Evolutionary conservation across 2,113 vertebrate genomes (phyloP).

Genomic region (Gymnogyps californianus): DNA sequence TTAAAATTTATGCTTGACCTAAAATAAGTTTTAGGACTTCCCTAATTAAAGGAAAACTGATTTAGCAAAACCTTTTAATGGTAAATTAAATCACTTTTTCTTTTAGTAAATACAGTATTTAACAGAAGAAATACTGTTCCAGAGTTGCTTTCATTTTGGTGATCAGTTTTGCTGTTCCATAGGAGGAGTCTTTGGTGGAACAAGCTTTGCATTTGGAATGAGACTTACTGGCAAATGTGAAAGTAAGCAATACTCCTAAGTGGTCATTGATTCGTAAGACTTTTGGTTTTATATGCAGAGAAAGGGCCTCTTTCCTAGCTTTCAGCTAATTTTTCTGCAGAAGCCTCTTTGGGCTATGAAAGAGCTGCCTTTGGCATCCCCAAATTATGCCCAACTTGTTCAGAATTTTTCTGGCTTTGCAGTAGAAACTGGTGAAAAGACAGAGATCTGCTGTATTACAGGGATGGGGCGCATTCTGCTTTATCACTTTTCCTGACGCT

Average conservation of each 20-base stretch:
- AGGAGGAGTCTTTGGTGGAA: neutral
- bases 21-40: neutral
- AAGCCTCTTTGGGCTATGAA: neutral
- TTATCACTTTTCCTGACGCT: neutral
- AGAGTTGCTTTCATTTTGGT: neutral
- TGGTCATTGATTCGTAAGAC: neutral
- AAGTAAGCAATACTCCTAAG: neutral
- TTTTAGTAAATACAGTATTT: neutral
- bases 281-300: neutral
- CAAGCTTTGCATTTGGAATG: neutral
- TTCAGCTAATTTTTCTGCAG: neutral
- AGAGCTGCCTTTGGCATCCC: neutral
- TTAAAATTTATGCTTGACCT: neutral
- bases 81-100: neutral
- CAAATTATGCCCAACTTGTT: neutral
- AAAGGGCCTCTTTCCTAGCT: neutral
- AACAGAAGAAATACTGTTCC: neutral
- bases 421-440: neutral
- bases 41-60: neutral
- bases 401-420: neutral
- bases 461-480: neutral
- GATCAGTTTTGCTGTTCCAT: neutral
- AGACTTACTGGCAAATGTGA: neutral
- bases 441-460: neutral
- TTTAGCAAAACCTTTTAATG: neutral